Conservation (phyloP, 1,140 invertebrate species). For the Goniozus legneri region DNA sequence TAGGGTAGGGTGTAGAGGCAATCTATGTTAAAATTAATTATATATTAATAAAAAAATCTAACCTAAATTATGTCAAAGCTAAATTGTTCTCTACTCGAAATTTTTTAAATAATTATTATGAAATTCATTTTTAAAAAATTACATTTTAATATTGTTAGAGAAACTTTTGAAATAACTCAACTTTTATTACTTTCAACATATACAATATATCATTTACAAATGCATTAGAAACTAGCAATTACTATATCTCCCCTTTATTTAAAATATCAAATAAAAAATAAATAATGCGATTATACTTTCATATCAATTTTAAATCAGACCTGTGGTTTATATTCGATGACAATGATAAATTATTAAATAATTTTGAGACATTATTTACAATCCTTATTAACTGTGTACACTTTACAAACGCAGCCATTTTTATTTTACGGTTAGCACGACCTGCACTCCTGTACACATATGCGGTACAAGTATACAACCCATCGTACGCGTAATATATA, state of each 20-base stretch:
- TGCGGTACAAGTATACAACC: too few relatives aligned
- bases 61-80: slow-evolving; percentile 1
- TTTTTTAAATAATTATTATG: neutral
- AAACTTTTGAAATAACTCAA: slow-evolving; percentile 3
- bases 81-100: neutral
- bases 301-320: neutral
- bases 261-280: neutral
- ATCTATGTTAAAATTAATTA: neutral
- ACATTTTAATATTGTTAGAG: slow-evolving; percentile 1
- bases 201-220: neutral
- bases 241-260: neutral
- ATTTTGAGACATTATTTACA: slow-evolving; percentile 32
- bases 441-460: too few relatives aligned
- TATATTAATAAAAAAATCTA: neutral
- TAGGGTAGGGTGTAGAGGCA: neutral
- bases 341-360: slow-evolving; percentile 33
- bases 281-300: slow-evolving; percentile 9
- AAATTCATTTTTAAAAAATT: neutral
- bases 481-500: too few relatives aligned
- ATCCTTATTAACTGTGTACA: slow-evolving; percentile 17
- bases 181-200: slow-evolving; percentile 4
- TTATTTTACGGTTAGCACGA: too few relatives aligned
- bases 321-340: neutral
- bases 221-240: neutral
- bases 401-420: slow-evolving; percentile 35